Evolutionary conservation across 2,113 vertebrate genomes (phyloP), one percentile per base, ranked within the genome.

Genomic region (Pteropus alecto): DNA sequence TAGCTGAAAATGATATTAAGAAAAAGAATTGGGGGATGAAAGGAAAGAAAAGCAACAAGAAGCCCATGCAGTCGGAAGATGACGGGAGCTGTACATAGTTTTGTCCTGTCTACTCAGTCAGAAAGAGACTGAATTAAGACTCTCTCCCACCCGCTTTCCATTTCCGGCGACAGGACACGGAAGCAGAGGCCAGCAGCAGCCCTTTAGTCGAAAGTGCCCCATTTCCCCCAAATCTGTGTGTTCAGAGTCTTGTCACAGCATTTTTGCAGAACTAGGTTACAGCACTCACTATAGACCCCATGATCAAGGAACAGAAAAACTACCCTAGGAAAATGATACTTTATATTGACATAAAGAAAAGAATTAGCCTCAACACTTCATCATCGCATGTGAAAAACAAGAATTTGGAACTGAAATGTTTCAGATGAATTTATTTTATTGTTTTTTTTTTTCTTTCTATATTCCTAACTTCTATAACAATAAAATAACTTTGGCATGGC

Each of bases 381-480:
- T 63, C 74, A 85, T n/a, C 63, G 93, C 38, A 43, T 89, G 56
- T 68, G 16, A 92, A 89, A 95, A 93, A 22, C 21, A 91, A 93
- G 35, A 88, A 94, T 18, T 3, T 85, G 30, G 24, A 95, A 60
- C 48, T 90, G 70, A 94, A 96, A 68, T 89, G 48, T 96, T 97
- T 93, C 90, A 77, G n/a, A 93, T 51, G 11, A 89, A 85, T 96
- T 88, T 83, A 83, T 90, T 76, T 87, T 67, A 76, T 88, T 78
- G 33, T 85, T 21, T 73, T 65, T 65, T 65, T 65, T 87, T 87
- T 89, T 63, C 76, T 74, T 78, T 82, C 68, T 86, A 30, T 68
- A 95, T 68, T 76, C 22, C 38, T 97, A 93, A 90, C 79, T 87
- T 96, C 58, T 24, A 18, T 35, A 96, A 63, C 35, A 96, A 92